phyloP scores from a whole-genome alignment of 1,140 invertebrate genomes.

The Aphaenogaster rudis region DNA sequence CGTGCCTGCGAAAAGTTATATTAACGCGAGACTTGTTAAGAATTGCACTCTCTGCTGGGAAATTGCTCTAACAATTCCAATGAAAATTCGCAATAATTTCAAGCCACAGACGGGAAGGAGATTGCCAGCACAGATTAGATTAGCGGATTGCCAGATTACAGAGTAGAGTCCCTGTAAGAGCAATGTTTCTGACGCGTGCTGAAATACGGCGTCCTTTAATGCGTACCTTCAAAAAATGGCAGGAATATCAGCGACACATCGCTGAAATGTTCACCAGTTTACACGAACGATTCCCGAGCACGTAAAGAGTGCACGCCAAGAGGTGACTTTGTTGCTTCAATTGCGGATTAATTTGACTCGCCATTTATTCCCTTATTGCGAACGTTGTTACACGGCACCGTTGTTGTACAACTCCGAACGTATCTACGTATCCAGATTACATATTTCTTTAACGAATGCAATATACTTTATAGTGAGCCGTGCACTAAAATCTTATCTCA shows the following conservation, averaged over 20 bases:
- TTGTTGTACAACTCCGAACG: neutral
- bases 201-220: slow-evolving; percentile 65
- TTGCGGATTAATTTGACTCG: slow-evolving; percentile 73
- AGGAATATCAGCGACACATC: slow-evolving; percentile 51
- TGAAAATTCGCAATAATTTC: slow-evolving; percentile 76
- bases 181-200: slow-evolving; percentile 63
- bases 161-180: slow-evolving; percentile 62
- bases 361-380: slow-evolving; percentile 44
- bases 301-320: slow-evolving; percentile 39
- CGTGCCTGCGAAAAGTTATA: neutral
- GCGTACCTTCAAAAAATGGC: slow-evolving; percentile 58
- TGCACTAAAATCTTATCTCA: neutral
- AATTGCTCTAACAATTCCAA: slow-evolving; percentile 73
- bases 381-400: neutral
- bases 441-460: neutral
- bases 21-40: slow-evolving; percentile 68
- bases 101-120: slow-evolving; percentile 35
- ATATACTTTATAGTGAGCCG: neutral
- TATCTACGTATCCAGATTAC: neutral
- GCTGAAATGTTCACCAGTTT: slow-evolving; percentile 68
- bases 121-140: slow-evolving; percentile 70
- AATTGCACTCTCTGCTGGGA: slow-evolving; percentile 67
- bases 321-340: slow-evolving; percentile 23
- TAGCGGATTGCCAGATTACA: slow-evolving; percentile 74
- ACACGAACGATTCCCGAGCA: slow-evolving; percentile 61